Conservation (phyloP, 2,113 vertebrate species). For the Megaceryle torquata region DNA sequence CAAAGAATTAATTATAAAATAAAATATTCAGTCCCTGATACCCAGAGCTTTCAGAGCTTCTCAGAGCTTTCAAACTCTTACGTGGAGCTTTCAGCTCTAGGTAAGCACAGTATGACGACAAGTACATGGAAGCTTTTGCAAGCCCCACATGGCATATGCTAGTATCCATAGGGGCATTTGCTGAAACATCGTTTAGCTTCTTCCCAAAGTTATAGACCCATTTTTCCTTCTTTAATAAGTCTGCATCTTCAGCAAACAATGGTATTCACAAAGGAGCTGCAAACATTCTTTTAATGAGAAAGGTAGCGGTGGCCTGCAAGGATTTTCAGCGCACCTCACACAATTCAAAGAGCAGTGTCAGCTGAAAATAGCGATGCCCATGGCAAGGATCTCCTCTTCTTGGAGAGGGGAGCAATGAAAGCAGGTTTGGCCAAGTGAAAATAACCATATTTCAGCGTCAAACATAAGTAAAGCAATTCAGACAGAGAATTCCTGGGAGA, state of each 20-base stretch:
- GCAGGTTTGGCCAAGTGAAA: background rate
- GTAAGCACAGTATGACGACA: background rate
- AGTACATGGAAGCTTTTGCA: background rate
- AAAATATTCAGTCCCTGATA: background rate
- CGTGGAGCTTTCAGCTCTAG: background rate
- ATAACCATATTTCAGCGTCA: background rate
- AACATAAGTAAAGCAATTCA: background rate
- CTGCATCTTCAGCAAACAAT: background rate
- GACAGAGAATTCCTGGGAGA: slow-evolving; percentile 10
- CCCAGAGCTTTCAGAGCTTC: background rate
- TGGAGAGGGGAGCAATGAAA: background rate
- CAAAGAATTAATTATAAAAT: background rate
- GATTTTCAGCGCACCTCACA: background rate
- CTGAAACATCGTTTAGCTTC: background rate
- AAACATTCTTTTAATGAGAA: background rate
- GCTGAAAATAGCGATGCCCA: background rate
- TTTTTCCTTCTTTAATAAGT: background rate
- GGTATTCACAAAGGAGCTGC: background rate
- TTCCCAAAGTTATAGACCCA: background rate
- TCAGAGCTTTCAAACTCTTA: background rate
- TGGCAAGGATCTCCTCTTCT: background rate
- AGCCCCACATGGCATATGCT: background rate
- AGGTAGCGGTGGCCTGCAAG: background rate
- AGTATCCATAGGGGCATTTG: background rate
- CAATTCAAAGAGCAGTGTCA: background rate